A percentile compares a stretch with the other conserved stretches of the same genome.
Conservation (phyloP, 2,888 invertebrate species). For the Zaprionus obscuricornis region DNA sequence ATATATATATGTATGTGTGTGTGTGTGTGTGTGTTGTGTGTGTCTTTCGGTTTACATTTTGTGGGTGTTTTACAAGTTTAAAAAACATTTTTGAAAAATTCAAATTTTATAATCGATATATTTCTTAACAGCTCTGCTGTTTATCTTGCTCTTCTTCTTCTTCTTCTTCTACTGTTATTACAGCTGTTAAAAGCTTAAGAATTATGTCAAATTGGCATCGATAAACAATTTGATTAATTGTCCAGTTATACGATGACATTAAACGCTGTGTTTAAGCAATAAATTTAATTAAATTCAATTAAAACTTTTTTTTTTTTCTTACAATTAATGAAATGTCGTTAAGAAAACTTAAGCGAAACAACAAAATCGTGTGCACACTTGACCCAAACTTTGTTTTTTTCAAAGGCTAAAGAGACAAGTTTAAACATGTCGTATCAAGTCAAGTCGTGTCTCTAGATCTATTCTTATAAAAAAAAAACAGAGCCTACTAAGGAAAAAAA, state of each 20-base stretch:
- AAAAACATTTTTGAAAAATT: neutral
- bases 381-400: conserved; percentile 51
- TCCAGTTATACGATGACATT: conserved; percentile 41
- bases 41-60: conserved; percentile 1
- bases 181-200: conserved; percentile 25
- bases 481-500: too few species aligned
- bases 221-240: conserved; percentile 43
- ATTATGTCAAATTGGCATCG: conserved; percentile 35
- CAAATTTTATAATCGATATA: neutral
- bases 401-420: too few species aligned
- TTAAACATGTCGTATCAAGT: conserved; percentile 13
- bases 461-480: too few species aligned
- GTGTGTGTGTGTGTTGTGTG: too few species aligned
- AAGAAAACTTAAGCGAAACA: conserved; percentile 39
- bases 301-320: conserved; percentile 50
- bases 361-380: conserved; percentile 58
- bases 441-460: too few species aligned
- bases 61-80: conserved; percentile 22
- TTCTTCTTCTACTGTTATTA: too few species aligned
- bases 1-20: too few species aligned
- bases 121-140: too few species aligned
- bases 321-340: conserved; percentile 61
- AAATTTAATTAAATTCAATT: conserved; percentile 64
- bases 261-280: conserved; percentile 51
- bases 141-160: too few species aligned